Evolutionary conservation across 2,797 vertebrate genomes (phyloP).

Genomic region (Clamator glandarius): DNA sequence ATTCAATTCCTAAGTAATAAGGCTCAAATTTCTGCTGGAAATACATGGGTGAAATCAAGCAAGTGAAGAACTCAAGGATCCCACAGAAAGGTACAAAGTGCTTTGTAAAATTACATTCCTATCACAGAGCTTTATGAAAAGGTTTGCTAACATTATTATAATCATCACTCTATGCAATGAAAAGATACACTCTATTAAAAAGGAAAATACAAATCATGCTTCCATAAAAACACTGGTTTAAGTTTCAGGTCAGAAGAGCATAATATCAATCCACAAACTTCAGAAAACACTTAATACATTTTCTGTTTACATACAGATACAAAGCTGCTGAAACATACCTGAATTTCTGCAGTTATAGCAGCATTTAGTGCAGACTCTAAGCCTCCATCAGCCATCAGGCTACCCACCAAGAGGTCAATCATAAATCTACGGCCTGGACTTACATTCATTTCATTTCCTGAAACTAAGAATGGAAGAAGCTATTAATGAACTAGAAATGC

Average conservation of each 20-base stretch:
- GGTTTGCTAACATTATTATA: background rate
- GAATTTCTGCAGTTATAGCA: conserved; percentile 98
- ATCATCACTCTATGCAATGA: background rate
- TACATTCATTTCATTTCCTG: conserved; percentile 93
- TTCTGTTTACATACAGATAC: background rate
- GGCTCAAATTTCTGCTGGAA: background rate
- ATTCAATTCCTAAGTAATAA: background rate
- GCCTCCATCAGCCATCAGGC: conserved; percentile 97
- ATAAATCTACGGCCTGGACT: conserved; percentile 98
- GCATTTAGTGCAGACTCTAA: conserved; percentile 95
- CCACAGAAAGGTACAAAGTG: background rate
- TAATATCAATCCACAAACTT: background rate
- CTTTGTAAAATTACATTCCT: background rate
- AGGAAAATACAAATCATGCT: background rate
- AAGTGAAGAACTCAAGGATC: background rate
- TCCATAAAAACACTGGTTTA: background rate
- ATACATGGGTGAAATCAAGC: background rate
- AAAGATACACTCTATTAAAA: background rate
- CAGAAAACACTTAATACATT: background rate
- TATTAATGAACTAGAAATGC: background rate
- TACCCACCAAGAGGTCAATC: conserved; percentile 98
- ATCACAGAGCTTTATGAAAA: background rate
- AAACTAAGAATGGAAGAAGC: conserved; percentile 77
- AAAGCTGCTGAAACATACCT: conserved; percentile 78
- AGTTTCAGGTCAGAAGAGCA: background rate